These are phyloP conservation scores for Hydriomena furcata DNA, from an alignment of 2,888 invertebrate species.

Conservation along the genomic window DNA sequence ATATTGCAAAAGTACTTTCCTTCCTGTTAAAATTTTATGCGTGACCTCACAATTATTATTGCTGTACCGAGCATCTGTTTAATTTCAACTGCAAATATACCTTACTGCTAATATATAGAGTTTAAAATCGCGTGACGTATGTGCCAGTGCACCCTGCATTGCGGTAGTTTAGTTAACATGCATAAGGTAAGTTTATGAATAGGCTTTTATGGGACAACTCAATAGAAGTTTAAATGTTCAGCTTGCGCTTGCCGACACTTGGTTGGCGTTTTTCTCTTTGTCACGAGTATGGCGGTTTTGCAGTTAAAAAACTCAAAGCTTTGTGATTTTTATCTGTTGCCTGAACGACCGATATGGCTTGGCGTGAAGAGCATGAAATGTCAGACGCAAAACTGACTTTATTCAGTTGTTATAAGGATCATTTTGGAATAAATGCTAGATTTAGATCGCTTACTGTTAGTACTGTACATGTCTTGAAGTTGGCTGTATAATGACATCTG, in stretches of 20 bases:
- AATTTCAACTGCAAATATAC: background rate
- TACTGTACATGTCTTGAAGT: too few relatives aligned
- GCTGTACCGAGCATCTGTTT: background rate
- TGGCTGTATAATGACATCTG: too few relatives aligned
- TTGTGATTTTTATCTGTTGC: background rate
- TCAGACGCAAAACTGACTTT: too few relatives aligned
- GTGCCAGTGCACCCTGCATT: slow-evolving; percentile 8
- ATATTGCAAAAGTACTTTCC: background rate
- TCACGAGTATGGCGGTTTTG: background rate
- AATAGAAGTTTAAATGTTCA: slow-evolving; percentile 14
- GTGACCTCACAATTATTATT: too few relatives aligned
- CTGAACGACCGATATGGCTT: too few relatives aligned
- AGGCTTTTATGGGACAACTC: slow-evolving; percentile 10
- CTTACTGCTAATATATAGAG: slow-evolving; percentile 1
- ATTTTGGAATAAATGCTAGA: too few relatives aligned
- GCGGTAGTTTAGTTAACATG: slow-evolving; percentile 9
- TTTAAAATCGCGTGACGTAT: slow-evolving; percentile 1
- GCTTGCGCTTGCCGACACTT: slow-evolving; percentile 11
- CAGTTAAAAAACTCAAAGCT: background rate
- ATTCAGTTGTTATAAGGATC: too few relatives aligned
- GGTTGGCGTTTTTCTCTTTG: slow-evolving; percentile 5
- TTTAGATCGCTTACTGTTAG: too few relatives aligned
- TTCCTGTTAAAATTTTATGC: background rate
- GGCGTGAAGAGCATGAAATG: too few relatives aligned
- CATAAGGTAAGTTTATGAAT: slow-evolving; percentile 8